phyloP scores from a whole-genome alignment of 2,113 vertebrate genomes.

The Thamnaconus septentrionalis region DNA sequence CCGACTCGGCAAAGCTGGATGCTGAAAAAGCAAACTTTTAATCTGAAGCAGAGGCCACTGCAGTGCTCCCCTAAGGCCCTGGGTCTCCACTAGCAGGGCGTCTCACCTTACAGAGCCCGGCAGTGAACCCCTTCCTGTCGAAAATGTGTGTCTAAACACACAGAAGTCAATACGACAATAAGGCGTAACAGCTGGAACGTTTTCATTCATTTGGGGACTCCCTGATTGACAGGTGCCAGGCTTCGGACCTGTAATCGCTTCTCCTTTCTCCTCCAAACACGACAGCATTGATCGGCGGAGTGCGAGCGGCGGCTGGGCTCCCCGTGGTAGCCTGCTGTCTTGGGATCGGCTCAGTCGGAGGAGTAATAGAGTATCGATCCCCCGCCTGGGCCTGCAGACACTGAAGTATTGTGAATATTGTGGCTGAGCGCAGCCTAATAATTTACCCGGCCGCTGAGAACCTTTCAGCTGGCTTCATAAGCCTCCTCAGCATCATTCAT shows the following conservation, averaged over 20 bases:
- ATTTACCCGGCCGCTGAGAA: slow-evolving; percentile 52
- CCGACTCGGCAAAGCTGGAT: slow-evolving; percentile 54
- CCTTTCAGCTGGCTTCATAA: slow-evolving; percentile 25
- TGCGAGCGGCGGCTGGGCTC: slow-evolving; percentile 33
- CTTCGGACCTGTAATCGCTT: slow-evolving; percentile 49
- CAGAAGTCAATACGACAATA: no score
- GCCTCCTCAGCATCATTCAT: slow-evolving; percentile 29
- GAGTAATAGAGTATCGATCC: slow-evolving; percentile 69
- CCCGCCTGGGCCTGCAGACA: slow-evolving; percentile 35
- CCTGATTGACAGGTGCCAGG: slow-evolving; percentile 7
- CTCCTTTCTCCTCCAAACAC: slow-evolving; percentile 12
- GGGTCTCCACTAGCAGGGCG: slow-evolving; percentile 7
- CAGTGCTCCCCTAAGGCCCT: slow-evolving; percentile 38
- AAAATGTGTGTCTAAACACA: background rate
- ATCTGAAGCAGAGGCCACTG: slow-evolving; percentile 50
- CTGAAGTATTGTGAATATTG: slow-evolving; percentile 59
- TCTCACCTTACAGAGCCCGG: slow-evolving; percentile 32
- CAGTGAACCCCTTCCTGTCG: background rate
- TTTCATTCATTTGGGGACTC: background rate
- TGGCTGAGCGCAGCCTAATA: slow-evolving; percentile 53
- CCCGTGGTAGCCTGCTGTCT: slow-evolving; percentile 35
- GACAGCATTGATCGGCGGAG: slow-evolving; percentile 44
- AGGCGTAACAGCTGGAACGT: slow-evolving; percentile 3
- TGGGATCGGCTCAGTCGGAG: slow-evolving; percentile 38
- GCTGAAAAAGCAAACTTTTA: slow-evolving; percentile 55